Evolutionary conservation across 2,888 invertebrate species (phyloP), one percentile per base, ranked within the genome.

Genomic region (Platypus cylindrus): DNA sequence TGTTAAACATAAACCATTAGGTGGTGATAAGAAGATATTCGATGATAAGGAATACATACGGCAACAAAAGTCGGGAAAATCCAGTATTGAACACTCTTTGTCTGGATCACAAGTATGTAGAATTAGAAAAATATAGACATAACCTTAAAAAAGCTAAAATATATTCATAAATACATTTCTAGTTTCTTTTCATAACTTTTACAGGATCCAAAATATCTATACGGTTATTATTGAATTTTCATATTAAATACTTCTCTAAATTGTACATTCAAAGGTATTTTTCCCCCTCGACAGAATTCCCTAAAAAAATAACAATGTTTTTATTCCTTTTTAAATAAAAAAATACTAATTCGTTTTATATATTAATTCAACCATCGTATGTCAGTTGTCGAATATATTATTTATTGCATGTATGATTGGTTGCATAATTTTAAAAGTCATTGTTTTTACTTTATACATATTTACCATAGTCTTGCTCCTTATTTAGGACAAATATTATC

Each of bases 11-110:
- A 84, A 74, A 67, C 89, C 93, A 37, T 85, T 89, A 50, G 93
- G 93, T 43, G 93, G 93, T 30, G 86, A 89, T 49, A 82, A 85
- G 66, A 91, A 89, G 70, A 90, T 90, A 56, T 89, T 87, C 63
- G 85, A 89, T 60, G 89, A 89, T 65, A 86, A 83, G 67, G 83
- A 83, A 45, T 89, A 89, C 68, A 73, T 87, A 61, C 83, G 81
- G 66, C 85, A 87, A 68, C 71, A 70, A 26, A 52, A 48, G 40
- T 56, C 60, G n/a, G 52, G 51, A 18, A 47, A 54, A 58, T 70
- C 68, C 40, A 67, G 67, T 55, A 62, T 66, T 50, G 63, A 66
- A 48, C 64, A 66, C 54, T 68, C 68, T 51, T 56, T 67, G 43
- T 65, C 66, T 49, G 60, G 61, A 43, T 67, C 70, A 47, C 70